Conservation (phyloP, 1,140 invertebrate species). For the Drosophila mauritiana region DNA sequence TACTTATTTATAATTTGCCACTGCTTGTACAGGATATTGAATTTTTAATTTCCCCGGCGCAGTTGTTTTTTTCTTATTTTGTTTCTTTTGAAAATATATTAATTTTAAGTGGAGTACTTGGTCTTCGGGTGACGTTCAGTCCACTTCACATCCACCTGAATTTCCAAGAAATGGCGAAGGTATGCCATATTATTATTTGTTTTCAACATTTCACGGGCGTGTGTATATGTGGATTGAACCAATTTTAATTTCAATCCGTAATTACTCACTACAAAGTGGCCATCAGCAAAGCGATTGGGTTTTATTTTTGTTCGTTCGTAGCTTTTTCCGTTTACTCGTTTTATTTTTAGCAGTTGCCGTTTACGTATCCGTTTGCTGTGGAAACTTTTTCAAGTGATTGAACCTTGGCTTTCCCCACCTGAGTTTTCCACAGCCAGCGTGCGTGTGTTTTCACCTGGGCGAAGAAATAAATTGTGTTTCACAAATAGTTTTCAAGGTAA, state of each 20-base stretch:
- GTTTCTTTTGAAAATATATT: slow-evolving; percentile 42
- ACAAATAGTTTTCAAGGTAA: slow-evolving; percentile 12
- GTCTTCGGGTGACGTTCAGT: not conserved
- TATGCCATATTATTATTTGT: slow-evolving; percentile 12
- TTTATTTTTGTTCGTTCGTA: slow-evolving; percentile 44
- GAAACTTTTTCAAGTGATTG: slow-evolving; percentile 38
- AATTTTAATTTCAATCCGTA: slow-evolving; percentile 73
- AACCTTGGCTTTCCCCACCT: slow-evolving; percentile 9
- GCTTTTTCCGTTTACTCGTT: slow-evolving; percentile 9
- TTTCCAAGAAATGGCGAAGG: slow-evolving; percentile 4
- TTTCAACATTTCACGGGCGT: slow-evolving; percentile 3
- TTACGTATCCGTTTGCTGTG: slow-evolving; percentile 12
- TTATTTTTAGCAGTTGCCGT: slow-evolving; percentile 30
- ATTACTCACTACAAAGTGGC: slow-evolving; percentile 68
- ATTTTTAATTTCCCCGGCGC: slow-evolving; percentile 73
- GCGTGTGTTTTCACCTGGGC: not conserved
- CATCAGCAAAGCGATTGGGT: slow-evolving; percentile 40
- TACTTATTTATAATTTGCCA: slow-evolving; percentile 79
- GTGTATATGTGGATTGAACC: slow-evolving; percentile 41
- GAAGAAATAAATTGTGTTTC: slow-evolving; percentile 27
- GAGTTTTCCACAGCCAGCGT: slow-evolving; percentile 3
- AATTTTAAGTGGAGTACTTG: slow-evolving; percentile 49
- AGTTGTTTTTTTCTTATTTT: not conserved
- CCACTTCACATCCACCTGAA: not conserved
- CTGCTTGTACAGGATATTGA: slow-evolving; percentile 78